Percentiles rank a stretch among this genome's conserved stretches.
Evolutionary conservation across 1,140 invertebrate species (phyloP).

Genomic region (Popillia japonica): DNA sequence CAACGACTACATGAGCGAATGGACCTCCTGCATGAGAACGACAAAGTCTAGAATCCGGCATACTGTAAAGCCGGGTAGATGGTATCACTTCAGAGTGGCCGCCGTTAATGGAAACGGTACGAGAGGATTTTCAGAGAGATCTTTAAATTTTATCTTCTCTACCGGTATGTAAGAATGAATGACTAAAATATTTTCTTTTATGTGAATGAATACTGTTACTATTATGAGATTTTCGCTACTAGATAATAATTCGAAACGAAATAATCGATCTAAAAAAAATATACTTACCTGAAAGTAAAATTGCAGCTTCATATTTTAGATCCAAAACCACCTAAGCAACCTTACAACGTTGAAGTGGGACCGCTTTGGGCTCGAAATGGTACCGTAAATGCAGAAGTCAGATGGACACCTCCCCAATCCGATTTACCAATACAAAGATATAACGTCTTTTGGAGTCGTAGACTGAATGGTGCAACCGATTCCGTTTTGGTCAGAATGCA

Average conservation of each 20-base stretch:
- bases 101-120: conserved; percentile 75
- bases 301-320: conserved; percentile 58
- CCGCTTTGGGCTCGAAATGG: conserved; percentile 62
- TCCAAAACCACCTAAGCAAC: conserved; percentile 70
- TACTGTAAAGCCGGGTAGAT: conserved; percentile 72
- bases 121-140: conserved; percentile 72
- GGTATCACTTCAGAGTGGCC: conserved; percentile 81
- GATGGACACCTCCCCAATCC: conserved; percentile 71
- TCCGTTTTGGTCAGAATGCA: conserved; percentile 69
- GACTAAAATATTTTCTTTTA: too few relatives aligned
- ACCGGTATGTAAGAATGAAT: conserved; percentile 43
- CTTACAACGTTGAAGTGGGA: conserved; percentile 69
- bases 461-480: conserved; percentile 66
- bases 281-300: too few relatives aligned
- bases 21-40: conserved; percentile 60
- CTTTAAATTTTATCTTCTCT: conserved; percentile 69
- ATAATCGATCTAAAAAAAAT: too few relatives aligned
- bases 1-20: conserved; percentile 63
- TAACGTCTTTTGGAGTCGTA: conserved; percentile 71
- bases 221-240: too few relatives aligned
- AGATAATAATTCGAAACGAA: too few relatives aligned
- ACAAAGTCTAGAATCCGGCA: conserved; percentile 64
- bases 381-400: conserved; percentile 65
- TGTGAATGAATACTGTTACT: too few relatives aligned
- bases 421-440: conserved; percentile 70